These are phyloP conservation scores for Heteromormyrus szaboi DNA, from an alignment of 2,797 vertebrate genomes.

Conservation along the genomic window DNA sequence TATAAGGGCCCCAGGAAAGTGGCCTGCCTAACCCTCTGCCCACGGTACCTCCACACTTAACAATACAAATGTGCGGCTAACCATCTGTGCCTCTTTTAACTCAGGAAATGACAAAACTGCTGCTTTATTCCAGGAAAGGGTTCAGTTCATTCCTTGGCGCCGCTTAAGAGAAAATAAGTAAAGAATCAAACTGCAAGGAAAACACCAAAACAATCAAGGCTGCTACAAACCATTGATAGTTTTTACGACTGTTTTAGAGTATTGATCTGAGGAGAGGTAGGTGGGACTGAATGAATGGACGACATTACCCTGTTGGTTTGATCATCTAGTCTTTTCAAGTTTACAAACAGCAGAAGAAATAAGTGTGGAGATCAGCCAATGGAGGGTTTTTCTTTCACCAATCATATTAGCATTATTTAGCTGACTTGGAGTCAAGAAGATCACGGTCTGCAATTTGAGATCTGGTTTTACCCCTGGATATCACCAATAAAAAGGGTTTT, in stretches of 20 bases:
- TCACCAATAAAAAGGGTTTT: not conserved
- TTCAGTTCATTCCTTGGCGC: slow-evolving; percentile 23
- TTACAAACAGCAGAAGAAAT: not conserved
- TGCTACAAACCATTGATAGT: not conserved
- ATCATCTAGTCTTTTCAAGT: slow-evolving; percentile 22
- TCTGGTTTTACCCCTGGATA: not conserved
- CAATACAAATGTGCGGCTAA: slow-evolving; percentile 16
- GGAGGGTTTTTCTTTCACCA: not conserved
- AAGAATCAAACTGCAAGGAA: not conserved
- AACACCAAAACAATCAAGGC: not conserved
- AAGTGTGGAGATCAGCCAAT: not conserved
- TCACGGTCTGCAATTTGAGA: not conserved
- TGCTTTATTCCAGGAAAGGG: slow-evolving; percentile 35
- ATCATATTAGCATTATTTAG: not conserved
- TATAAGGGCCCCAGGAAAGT: slow-evolving; percentile 37
- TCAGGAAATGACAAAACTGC: slow-evolving; percentile 47
- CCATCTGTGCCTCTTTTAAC: slow-evolving; percentile 26
- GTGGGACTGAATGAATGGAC: not conserved
- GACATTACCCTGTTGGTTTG: not conserved
- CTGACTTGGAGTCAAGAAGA: not conserved
- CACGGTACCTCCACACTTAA: not conserved
- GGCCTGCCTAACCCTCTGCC: not conserved
- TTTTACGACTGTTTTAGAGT: not conserved
- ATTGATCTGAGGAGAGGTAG: not conserved
- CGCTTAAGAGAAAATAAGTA: slow-evolving; percentile 30